A percentile compares a stretch with the other conserved stretches of the same genome.
phyloP scores from a whole-genome alignment of 2,113 vertebrate genomes.

The Myotis yumanensis region DNA sequence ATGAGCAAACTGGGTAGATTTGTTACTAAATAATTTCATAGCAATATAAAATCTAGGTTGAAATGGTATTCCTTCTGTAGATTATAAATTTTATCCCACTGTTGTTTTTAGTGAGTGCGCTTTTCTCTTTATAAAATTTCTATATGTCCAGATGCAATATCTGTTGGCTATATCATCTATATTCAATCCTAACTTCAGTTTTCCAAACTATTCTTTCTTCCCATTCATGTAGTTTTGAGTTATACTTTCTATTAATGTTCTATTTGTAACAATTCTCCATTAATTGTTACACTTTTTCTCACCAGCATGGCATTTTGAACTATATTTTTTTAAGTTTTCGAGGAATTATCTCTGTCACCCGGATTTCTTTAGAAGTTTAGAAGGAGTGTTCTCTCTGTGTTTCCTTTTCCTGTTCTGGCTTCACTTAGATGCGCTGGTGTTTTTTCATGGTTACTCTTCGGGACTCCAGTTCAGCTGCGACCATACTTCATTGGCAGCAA shows the following conservation, averaged over 20 bases:
- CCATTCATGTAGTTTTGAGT: neutral
- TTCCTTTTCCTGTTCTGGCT: neutral
- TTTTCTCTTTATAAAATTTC: neutral
- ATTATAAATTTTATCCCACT: neutral
- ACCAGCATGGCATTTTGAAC: neutral
- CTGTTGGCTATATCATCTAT: neutral
- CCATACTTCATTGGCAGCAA: neutral
- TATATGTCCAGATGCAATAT: neutral
- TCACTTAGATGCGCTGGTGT: neutral
- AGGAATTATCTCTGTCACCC: neutral
- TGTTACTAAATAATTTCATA: neutral
- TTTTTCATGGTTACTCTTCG: neutral
- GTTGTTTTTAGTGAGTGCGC: neutral
- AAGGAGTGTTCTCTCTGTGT: neutral
- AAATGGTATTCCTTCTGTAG: neutral
- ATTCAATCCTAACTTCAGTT: neutral
- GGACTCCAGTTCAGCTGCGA: neutral
- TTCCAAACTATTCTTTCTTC: neutral
- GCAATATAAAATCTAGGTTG: neutral
- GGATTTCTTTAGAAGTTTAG: neutral
- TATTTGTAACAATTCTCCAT: neutral
- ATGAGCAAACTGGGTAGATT: neutral
- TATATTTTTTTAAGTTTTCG: neutral
- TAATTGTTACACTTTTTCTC: neutral
- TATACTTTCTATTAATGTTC: neutral